Base-by-base conservation (phyloP, 2,888 invertebrate species). In the Pogonocherus hispidulus region DNA sequence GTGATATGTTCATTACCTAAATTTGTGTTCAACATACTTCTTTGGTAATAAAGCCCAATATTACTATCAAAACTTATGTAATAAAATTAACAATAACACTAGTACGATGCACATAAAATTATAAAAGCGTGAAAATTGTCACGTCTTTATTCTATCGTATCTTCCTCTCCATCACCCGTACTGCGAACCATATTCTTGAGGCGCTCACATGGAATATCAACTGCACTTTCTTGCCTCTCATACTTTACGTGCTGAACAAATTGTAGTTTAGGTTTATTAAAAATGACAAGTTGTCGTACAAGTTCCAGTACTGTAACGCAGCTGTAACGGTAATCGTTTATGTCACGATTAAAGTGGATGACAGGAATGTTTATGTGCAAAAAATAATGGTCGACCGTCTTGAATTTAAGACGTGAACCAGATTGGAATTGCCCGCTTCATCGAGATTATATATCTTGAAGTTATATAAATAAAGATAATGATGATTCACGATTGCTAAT, bases 211-310 rank as follows among this genome's bases (percentile, higher is more conserved):
- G 20, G 46, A 47, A 35, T 59, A 59, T 35, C 44, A 59, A 47
- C 47, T 35, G 27, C 47, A 27, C 22, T 19, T 27, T 47, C 18
- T 18, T n/a, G 27, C 47, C 18, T 35, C 27, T 59, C 27, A 11
- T 59, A 8, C 46, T 47, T 59, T 57, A 47, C 59, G 59, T 47
- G 59, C 47, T 27, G 59, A 59, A 59, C 59, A 59, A 59, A 59
- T 59, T 59, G 59, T 47, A 59, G 47, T 47, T 59, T 59, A 59
- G 27, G 47, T 59, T 59, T 59, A 59, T 59, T 59, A 59, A 59
- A 59, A 59, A 59, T 59, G 59, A 59, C 59, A 59, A 59, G 59
- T 59, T 59, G 59, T 59, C 59, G 59, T 59, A 59, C 59, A 47
- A 59, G 59, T 32, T 47, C 47, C 59, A 47, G 59, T 47, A 47